Base-by-base conservation (phyloP, 1,140 invertebrate species). In the Zaprionus africanus region DNA sequence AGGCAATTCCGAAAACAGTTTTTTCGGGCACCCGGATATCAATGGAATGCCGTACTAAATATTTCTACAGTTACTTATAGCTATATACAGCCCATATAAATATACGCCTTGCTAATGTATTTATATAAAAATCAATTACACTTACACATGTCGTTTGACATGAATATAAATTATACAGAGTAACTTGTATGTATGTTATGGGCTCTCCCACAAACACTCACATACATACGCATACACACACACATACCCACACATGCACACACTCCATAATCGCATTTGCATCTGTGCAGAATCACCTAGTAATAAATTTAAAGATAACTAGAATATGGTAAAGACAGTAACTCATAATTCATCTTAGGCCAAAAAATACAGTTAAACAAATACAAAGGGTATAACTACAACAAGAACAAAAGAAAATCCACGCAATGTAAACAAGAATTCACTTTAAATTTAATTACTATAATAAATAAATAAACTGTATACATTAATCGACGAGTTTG, bases 391-490 rank as follows among this genome's bases (percentile, higher is more conserved):
- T 34, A 34, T 15, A 22, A 28, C 13, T 26, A 24, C 36, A 19
- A 68, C 7, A 66, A 51, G 67, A 51, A 13, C 62, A 61, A 6
- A 49, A 51, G 15, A 31, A 19, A 43, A 70, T n/a, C 60, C 59
- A 63, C 65, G 74, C 74, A 76, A 76, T 76, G 74, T 76, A 76
- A 71, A 76, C 74, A 76, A 71, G 24, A 54, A 51, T 53, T 76
- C 74, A 76, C 74, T 71, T 76, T 71, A 71, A 76, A 71, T 71
- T 71, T 71, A 76, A 76, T 64, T 76, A 76, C 63, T 76, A 65
- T 60, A 71, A 71, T 71, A 76, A 76, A 70, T 75, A 59, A 76
- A 76, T 71, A 71, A 76, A 76, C 53, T 71, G 67, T 76, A 70
- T 59, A 76, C 60, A 64, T 59, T 59, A 49, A 22, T 28, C 43